These are phyloP conservation scores for Leptopilina myrica DNA, from an alignment of 2,888 invertebrate species.

Conservation along the genomic window DNA sequence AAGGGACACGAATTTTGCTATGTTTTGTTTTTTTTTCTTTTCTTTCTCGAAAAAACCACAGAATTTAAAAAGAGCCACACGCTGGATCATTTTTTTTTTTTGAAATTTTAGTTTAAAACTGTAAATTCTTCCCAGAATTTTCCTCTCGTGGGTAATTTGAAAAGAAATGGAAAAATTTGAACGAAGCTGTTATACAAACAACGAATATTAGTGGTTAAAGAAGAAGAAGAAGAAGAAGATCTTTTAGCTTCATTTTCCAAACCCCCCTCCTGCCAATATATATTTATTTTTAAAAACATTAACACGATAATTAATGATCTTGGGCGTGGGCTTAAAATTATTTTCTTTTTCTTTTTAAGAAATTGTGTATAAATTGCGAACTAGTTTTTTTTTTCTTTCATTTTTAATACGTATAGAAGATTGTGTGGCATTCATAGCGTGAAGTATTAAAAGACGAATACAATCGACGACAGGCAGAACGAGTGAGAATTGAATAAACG, in stretches of 20 bases:
- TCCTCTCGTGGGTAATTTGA: background rate
- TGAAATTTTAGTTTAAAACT: slow-evolving; percentile 18
- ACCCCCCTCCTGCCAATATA: background rate
- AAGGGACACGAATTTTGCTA: slow-evolving; percentile 40
- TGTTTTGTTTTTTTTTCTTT: slow-evolving; percentile 3
- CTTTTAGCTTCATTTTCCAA: background rate
- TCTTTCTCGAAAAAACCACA: slow-evolving; percentile 21
- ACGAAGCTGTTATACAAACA: slow-evolving; percentile 2
- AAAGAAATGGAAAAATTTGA: slow-evolving; percentile 2
- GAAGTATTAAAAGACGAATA: slow-evolving; percentile 38
- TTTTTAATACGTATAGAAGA: slow-evolving; percentile 35
- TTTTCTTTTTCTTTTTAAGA: background rate
- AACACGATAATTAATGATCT: slow-evolving; percentile 23
- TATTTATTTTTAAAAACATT: slow-evolving; percentile 11
- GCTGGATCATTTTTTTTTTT: background rate
- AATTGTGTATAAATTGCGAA: slow-evolving; percentile 39
- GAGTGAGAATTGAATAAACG: slow-evolving; percentile 36
- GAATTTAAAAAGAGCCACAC: slow-evolving; percentile 24
- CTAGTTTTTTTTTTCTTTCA: background rate
- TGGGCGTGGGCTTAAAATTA: background rate
- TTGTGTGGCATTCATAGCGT: slow-evolving; percentile 32
- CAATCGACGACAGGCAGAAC: slow-evolving; percentile 40
- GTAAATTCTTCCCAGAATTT: background rate
- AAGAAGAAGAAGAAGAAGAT: background rate
- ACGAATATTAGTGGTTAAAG: background rate